Percentiles rank a stretch among this genome's conserved stretches.
Conservation (phyloP, 2,113 vertebrate species). For the Chlorodrepanis virens region DNA sequence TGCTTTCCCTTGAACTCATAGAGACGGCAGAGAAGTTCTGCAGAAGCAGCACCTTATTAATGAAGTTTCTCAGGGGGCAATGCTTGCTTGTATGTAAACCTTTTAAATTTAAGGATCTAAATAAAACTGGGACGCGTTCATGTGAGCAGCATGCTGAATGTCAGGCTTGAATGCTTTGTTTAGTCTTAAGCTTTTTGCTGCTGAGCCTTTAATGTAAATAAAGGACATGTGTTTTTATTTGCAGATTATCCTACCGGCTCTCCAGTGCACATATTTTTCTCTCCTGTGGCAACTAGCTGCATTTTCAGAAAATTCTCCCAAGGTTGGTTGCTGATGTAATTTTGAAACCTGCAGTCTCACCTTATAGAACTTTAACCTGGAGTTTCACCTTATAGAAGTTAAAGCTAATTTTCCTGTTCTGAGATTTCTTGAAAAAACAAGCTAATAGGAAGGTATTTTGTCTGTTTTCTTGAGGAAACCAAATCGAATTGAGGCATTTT, state of each 20-base stretch:
- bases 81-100: background rate
- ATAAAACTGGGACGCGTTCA: background rate
- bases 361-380: background rate
- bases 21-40: background rate
- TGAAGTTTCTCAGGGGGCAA: background rate
- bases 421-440: background rate
- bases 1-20: background rate
- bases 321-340: constrained; percentile 67
- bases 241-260: constrained; percentile 80
- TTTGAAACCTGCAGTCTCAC: background rate
- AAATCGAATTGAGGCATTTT: background rate
- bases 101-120: background rate
- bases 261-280: constrained; percentile 81
- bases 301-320: constrained; percentile 70
- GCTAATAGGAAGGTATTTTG: background rate
- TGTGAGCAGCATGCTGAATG: background rate
- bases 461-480: background rate
- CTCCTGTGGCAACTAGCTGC: constrained; percentile 83
- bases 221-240: constrained; percentile 19
- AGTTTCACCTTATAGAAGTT: background rate
- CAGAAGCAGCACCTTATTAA: background rate
- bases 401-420: background rate
- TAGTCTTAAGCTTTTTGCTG: background rate
- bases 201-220: constrained; percentile 9
- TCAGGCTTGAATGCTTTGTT: background rate